Conservation (phyloP, 2,888 invertebrate genomes). For the Itoplectis maculator region DNA sequence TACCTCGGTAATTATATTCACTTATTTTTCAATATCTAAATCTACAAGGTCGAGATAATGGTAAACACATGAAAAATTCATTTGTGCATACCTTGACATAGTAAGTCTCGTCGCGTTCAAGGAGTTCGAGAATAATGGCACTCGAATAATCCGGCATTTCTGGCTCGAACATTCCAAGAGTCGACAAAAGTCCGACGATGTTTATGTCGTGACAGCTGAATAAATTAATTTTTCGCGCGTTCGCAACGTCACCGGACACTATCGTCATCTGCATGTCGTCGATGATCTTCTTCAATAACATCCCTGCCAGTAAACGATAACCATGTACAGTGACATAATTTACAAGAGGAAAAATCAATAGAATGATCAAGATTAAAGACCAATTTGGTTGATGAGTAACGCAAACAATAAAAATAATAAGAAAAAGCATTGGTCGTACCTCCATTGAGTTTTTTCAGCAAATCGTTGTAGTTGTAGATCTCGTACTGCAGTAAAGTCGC, state of each 20-base stretch:
- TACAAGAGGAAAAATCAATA: background rate
- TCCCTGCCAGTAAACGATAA: conserved; percentile 82
- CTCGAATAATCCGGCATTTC: conserved; percentile 87
- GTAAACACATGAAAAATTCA: background rate
- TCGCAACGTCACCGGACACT: conserved; percentile 34
- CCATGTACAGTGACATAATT: background rate
- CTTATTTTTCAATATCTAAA: background rate
- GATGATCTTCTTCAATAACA: conserved; percentile 85
- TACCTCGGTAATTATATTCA: background rate
- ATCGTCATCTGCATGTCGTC: conserved; percentile 83
- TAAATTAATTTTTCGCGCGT: conserved; percentile 84
- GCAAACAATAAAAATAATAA: background rate
- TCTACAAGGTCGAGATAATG: background rate
- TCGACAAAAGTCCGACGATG: conserved; percentile 87
- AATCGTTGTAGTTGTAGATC: conserved; percentile 86
- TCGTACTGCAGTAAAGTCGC: conserved; percentile 86
- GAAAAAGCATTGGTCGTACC: conserved; percentile 79
- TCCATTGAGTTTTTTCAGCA: conserved; percentile 86
- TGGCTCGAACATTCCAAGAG: conserved; percentile 86
- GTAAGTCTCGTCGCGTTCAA: conserved; percentile 78
- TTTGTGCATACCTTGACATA: conserved; percentile 84
- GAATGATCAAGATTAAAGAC: background rate
- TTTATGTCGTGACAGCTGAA: conserved; percentile 89
- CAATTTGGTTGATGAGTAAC: background rate
- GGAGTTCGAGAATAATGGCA: conserved; percentile 86